phyloP scores from a whole-genome alignment of 2,888 invertebrate species.

The Crepidodera aurea region DNA sequence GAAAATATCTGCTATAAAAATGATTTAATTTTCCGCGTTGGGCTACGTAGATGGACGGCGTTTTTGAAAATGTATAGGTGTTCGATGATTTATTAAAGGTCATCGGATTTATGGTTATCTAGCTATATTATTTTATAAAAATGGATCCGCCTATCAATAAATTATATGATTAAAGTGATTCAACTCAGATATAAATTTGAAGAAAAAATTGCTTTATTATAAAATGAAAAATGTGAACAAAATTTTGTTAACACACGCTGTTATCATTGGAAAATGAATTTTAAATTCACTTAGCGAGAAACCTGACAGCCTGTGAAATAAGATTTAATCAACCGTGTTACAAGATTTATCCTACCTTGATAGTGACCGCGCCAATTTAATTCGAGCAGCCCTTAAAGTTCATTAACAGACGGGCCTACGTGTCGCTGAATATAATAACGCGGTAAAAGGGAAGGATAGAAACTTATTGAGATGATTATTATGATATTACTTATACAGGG shows the following conservation, averaged over 20 bases:
- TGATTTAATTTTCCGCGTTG: slow-evolving; percentile 3
- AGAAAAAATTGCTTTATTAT: too few species aligned
- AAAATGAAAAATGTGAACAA: too few species aligned
- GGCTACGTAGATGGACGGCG: background rate
- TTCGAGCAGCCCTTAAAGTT: slow-evolving; percentile 14
- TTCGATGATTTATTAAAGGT: background rate
- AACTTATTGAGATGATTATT: slow-evolving; percentile 3
- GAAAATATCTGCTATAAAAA: background rate
- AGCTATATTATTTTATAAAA: too few species aligned
- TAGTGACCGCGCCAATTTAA: slow-evolving; percentile 8
- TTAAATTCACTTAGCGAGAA: background rate
- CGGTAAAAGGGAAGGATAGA: background rate
- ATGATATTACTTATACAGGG: background rate
- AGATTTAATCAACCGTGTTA: slow-evolving; percentile 4
- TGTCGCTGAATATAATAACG: slow-evolving; percentile 12
- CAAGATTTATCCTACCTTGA: slow-evolving; percentile 13
- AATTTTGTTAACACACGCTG: too few species aligned
- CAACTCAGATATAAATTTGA: too few species aligned
- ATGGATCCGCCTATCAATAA: too few species aligned
- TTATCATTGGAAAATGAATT: too few species aligned
- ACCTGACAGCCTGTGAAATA: background rate
- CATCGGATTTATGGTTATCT: too few species aligned
- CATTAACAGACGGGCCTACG: slow-evolving; percentile 12
- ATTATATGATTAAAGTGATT: too few species aligned
- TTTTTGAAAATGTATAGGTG: background rate